A percentile compares a stretch with the other conserved stretches of the same genome.
phyloP scores from a whole-genome alignment of 2,888 invertebrate species.

The Drosophila borborema region DNA sequence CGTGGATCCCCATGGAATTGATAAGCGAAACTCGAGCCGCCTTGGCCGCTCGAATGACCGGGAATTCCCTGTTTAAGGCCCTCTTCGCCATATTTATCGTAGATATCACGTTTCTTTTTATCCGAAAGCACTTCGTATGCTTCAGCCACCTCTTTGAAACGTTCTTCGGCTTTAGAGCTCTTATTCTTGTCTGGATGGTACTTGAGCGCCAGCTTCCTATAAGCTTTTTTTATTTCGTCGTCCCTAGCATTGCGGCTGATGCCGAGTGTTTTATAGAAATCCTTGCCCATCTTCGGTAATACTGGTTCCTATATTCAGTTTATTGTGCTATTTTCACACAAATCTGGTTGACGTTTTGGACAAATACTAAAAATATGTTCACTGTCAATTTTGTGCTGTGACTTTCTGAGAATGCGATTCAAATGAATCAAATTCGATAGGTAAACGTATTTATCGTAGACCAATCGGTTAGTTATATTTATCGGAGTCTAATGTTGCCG shows the following conservation, averaged over 20 bases:
- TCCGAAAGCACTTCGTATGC: conserved; percentile 99
- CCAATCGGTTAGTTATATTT: conserved; percentile 4
- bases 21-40: conserved; percentile 86
- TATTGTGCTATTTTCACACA: conserved; percentile 3
- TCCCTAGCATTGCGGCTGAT: conserved; percentile 93
- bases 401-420: background rate
- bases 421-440: background rate
- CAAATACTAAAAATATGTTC: background rate
- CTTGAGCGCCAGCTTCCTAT: conserved; percentile 97
- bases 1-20: conserved; percentile 97
- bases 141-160: conserved; percentile 98
- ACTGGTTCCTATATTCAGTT: background rate
- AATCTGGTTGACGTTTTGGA: conserved; percentile 2
- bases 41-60: conserved; percentile 87
- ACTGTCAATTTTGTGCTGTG: conserved; percentile 1
- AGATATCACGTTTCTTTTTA: conserved; percentile 97
- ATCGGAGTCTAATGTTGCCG: background rate
- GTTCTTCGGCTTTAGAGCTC: conserved; percentile 96
- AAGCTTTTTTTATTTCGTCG: conserved; percentile 99
- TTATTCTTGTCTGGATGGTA: conserved; percentile 99
- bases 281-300: conserved; percentile 93
- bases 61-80: conserved; percentile 93
- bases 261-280: conserved; percentile 97
- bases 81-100: conserved; percentile 96
- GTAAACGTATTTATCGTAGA: background rate